phyloP scores from a whole-genome alignment of 2,797 vertebrate genomes.

The Podarcis siculus region DNA sequence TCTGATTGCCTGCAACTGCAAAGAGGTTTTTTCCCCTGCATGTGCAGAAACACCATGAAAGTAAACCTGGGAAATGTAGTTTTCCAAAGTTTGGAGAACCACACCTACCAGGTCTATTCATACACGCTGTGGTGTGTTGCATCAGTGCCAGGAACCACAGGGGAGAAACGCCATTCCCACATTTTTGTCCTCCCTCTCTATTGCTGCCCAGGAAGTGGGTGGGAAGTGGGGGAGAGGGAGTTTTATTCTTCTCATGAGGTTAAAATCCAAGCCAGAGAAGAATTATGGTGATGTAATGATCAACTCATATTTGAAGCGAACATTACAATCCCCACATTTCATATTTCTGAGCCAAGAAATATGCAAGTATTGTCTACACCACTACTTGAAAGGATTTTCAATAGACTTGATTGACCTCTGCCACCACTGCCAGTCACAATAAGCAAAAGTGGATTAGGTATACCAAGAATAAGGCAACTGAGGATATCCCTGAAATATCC shows the following conservation, averaged over 20 bases:
- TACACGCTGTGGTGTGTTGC: no score
- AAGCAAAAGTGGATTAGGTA: no score
- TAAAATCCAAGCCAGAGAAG: background rate
- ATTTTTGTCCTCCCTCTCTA: background rate
- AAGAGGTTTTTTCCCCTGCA: accelerated
- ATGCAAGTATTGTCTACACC: background rate
- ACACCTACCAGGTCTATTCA: background rate
- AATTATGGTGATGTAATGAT: background rate
- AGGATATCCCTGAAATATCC: background rate
- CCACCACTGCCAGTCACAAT: background rate
- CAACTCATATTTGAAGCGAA: background rate
- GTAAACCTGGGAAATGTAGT: background rate
- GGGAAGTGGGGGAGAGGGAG: background rate
- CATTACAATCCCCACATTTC: no score
- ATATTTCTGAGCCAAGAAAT: background rate
- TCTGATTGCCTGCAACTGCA: no score
- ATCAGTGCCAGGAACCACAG: background rate
- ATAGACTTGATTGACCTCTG: no score
- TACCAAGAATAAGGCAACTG: no score
- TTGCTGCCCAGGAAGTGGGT: no score
- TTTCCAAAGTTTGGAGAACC: background rate
- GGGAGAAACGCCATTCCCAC: background rate
- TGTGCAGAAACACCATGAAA: background rate
- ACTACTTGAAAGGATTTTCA: background rate
- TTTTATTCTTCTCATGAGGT: background rate